Conservation (phyloP, 2,113 vertebrate species). For the Gavialis gangeticus region DNA sequence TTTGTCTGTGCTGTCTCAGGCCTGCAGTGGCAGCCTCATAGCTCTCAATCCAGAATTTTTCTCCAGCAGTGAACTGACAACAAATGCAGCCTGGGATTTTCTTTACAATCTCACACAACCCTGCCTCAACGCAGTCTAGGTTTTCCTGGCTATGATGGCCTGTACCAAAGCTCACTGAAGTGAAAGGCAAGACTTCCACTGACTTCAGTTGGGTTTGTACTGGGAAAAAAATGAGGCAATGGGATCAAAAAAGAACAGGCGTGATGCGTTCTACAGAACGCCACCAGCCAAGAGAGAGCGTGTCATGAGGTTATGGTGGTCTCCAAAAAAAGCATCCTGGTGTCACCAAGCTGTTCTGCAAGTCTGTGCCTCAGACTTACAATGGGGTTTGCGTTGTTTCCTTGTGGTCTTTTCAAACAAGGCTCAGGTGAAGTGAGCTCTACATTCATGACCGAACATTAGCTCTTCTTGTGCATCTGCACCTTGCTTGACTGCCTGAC, state of each 20-base stretch:
- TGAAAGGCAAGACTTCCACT: neutral
- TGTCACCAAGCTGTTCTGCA: neutral
- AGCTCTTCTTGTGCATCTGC: neutral
- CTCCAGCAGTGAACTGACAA: neutral
- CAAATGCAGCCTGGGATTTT: neutral
- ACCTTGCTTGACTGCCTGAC: neutral
- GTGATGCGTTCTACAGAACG: neutral
- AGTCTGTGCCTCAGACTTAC: neutral
- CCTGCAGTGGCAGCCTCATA: neutral
- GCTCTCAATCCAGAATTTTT: neutral
- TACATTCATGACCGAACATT: no score
- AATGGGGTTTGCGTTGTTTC: accelerated
- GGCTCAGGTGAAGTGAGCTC: no score
- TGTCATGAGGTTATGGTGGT: neutral
- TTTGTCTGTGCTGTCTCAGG: neutral
- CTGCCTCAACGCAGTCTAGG: accelerated
- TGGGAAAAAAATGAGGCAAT: no score
- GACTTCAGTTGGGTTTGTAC: neutral
- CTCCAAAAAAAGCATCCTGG: neutral
- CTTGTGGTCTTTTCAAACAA: neutral
- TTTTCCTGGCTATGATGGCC: accelerated
- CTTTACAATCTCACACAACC: neutral
- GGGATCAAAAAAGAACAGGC: neutral
- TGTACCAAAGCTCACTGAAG: accelerated
- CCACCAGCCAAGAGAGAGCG: neutral